These are phyloP conservation scores for Nomada lathburiana DNA, from an alignment of 2,888 invertebrate species.

Conservation along the genomic window DNA sequence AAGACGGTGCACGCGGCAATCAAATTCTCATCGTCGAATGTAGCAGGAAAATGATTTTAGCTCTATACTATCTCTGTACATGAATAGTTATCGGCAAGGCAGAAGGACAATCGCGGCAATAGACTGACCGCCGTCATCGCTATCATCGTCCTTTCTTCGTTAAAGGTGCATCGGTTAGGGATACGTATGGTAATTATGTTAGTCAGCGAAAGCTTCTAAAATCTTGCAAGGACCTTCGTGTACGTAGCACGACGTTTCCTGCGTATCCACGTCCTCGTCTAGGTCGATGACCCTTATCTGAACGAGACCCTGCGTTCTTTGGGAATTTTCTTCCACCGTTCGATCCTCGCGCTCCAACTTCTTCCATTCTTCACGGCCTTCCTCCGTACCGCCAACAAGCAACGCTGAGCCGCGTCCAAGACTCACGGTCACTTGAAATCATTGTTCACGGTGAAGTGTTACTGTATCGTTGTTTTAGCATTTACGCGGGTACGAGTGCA, in stretches of 20 bases:
- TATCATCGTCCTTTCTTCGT: not conserved
- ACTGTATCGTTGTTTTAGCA: conserved; percentile 50
- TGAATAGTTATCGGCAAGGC: too few relatives aligned
- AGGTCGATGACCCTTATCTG: conserved; percentile 79
- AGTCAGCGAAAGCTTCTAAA: conserved; percentile 23
- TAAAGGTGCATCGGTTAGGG: not conserved
- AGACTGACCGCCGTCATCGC: too few relatives aligned
- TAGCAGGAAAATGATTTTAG: conserved; percentile 3
- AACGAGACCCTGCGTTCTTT: conserved; percentile 84
- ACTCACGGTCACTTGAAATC: conserved; percentile 83
- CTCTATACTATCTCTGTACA: too few relatives aligned
- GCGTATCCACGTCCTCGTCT: conserved; percentile 78
- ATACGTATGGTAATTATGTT: not conserved
- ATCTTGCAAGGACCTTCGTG: conserved; percentile 78
- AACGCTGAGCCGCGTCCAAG: conserved; percentile 82
- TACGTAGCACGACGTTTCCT: conserved; percentile 82
- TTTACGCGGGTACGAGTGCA: not conserved
- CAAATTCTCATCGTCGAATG: not conserved
- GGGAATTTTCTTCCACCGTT: conserved; percentile 37
- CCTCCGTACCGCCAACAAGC: conserved; percentile 73
- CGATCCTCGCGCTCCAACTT: conserved; percentile 76
- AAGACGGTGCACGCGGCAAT: not conserved
- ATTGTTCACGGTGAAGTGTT: conserved; percentile 77
- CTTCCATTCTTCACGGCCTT: conserved; percentile 40
- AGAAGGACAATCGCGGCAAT: too few relatives aligned